Conservation (phyloP, 2,113 vertebrate species). For the Atlantisia rogersi region DNA sequence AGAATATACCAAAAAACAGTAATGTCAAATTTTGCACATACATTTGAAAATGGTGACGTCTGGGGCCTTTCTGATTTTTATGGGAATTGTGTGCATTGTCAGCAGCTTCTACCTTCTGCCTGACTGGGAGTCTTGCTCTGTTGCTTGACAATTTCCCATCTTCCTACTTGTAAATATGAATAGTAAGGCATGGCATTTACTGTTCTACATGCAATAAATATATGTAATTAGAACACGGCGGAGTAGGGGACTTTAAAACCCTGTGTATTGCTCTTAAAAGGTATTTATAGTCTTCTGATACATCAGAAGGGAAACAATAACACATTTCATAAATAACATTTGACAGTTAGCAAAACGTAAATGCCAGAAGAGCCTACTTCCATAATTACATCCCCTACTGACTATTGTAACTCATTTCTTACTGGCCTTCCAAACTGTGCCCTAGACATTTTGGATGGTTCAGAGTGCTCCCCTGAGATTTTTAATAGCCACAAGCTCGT, state of each 20-base stretch:
- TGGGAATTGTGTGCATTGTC: background rate
- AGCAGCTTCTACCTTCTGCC: background rate
- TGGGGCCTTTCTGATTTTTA: background rate
- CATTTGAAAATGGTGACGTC: background rate
- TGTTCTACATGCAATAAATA: conserved; percentile 8
- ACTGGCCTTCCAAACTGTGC: background rate
- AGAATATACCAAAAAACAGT: background rate
- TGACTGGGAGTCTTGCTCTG: background rate
- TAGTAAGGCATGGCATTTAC: background rate
- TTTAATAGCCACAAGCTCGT: background rate
- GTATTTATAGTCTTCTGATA: background rate
- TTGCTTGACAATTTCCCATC: background rate
- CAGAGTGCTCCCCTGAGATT: background rate
- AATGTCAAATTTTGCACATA: background rate
- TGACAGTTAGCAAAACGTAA: conserved; percentile 16
- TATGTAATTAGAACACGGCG: background rate
- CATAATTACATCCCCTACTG: conserved; percentile 27
- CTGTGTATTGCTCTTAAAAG: background rate
- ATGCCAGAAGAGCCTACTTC: conserved; percentile 25
- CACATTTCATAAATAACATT: background rate
- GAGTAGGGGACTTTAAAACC: background rate
- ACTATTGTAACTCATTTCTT: conserved; percentile 42
- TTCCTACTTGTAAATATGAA: background rate
- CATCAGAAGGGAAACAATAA: conserved; percentile 10
- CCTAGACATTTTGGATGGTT: background rate